Evolutionary conservation across 2,888 invertebrate genomes (phyloP), one percentile per base, ranked within the genome.

Genomic region (Hypomecis atomaria): DNA sequence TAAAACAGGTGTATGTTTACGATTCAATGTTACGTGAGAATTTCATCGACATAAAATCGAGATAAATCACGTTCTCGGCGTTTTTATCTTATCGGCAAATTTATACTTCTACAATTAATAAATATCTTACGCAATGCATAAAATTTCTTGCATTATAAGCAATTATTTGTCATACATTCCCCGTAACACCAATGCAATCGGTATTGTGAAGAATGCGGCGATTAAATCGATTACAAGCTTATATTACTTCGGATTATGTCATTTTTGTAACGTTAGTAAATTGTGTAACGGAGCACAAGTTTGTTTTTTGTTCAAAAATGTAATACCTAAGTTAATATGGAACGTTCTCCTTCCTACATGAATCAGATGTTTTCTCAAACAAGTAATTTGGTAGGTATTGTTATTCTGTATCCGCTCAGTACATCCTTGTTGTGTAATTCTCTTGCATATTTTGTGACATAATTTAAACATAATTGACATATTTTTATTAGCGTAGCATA

Each of bases 161-260:
- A 65, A 66, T 53, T 43, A 62, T 66, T 69, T 68, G 60, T 67
- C 62, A 65, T 59, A 60, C 67, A 67, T 73, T 66, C 67, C 55
- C 60, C 67, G 70, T 67, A 71, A 71, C 70, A 69, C 69, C 59
- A 53, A 43, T 69, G 69, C 67, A 71, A 71, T 71, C 38, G 23
- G 33, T 40, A 65, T 62, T 54, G 33, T 56, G 59, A 64, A 66
- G 61, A 67, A 62, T 69, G 56, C 67, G 66, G 66, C 71, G 67
- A 67, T 74, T 71, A 66, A 60, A 67, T 62, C 54, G 59, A 71
- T 71, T 70, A 67, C 65, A 59, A 54, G 59, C 60, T 62, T 60
- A 54, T 65, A 38, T 65, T 64, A 66, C 65, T 60, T 71, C 65
- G 48, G 63, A 66, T 78, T 78, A 75, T 74, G 73, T 75, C 70